Evolutionary conservation across 2,888 invertebrate genomes (phyloP), one percentile per base, ranked within the genome.

Genomic region (Gastrophysa polygoni): DNA sequence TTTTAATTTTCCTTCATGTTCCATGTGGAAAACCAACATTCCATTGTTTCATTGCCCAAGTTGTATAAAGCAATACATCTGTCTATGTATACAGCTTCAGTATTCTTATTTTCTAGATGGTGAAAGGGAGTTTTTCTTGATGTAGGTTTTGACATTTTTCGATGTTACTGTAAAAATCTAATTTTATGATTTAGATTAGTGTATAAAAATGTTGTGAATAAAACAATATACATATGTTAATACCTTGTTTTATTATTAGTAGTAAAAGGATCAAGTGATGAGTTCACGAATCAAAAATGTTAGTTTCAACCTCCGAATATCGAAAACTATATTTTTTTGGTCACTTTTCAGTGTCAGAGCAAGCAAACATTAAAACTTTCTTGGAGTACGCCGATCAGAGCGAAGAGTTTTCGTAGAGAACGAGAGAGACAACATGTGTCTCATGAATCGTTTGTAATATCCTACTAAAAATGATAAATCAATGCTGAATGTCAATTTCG

Each of bases 11-110:
- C 52, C 32, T 32, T 66, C 54, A 43, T 32, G 38, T 46, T 59
- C 62, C 48, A 64, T 60, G 70, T 73, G 72, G 71, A 71, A 71
- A 70, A 55, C 69, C 64, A 68, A 74, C 75, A 75, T 75, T 75
- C 75, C 75, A 75, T 72, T 72, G 68, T 74, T 70, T 71, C 68
- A 70, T 72, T 73, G 68, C 71, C 68, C 68, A 66, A 71, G 68
- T 74, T 73, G 72, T 74, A 71, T 68, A 71, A 73, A 74, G 73
- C 75, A 73, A 73, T 74, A 72, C 73, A 72, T 70, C 67, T 65
- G 66, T 64, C 38, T 61, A 61, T 57, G n/a, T n/a, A 63, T 57
- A 59, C 68, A 70, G 72, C 72, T 72, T 68, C 64, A 68, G 66
- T 68, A 65, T 66, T 68, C 66, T 68, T 62, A 66, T 66, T 38